A percentile compares a stretch with the other conserved stretches of the same genome.
phyloP scores from a whole-genome alignment of 2,888 invertebrate genomes.

The Brachylomia viminalis region DNA sequence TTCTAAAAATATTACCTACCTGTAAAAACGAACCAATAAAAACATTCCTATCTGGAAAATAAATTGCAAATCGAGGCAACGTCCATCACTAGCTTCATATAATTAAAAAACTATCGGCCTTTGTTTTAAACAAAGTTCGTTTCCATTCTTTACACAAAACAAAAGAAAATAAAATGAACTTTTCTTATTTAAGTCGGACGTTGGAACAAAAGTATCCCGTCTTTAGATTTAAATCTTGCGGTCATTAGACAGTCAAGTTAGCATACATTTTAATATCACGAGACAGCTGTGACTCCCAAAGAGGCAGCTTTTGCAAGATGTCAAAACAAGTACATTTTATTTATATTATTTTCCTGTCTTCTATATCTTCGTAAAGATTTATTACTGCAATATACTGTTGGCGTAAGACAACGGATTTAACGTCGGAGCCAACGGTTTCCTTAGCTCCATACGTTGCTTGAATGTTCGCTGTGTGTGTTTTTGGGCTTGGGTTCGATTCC shows the following conservation, averaged over 20 bases:
- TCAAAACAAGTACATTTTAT: conserved; percentile 83
- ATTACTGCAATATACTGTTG: conserved; percentile 81
- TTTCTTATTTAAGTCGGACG: conserved; percentile 81
- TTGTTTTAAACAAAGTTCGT: conserved; percentile 58
- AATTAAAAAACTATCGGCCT: conserved; percentile 61
- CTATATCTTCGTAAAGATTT: conserved; percentile 79
- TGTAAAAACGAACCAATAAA: background rate
- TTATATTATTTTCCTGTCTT: conserved; percentile 79
- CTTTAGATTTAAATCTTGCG: conserved; percentile 82
- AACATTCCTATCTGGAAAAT: conserved; percentile 1
- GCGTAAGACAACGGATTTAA: conserved; percentile 71
- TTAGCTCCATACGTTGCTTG: conserved; percentile 63
- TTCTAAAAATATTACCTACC: background rate
- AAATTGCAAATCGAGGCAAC: conserved; percentile 2
- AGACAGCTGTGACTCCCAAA: conserved; percentile 79
- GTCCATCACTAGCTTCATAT: conserved; percentile 22
- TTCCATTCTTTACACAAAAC: conserved; percentile 62
- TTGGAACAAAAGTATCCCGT: conserved; percentile 75
- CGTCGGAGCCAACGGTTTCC: conserved; percentile 73
- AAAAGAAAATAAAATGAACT: conserved; percentile 77
- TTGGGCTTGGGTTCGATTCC: too few species aligned
- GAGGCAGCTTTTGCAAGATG: conserved; percentile 76
- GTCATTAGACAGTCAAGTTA: conserved; percentile 84
- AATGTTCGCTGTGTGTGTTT: conserved; percentile 51
- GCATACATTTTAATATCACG: conserved; percentile 86